A percentile compares a stretch with the other conserved stretches of the same genome.
Evolutionary conservation across 2,888 invertebrate species (phyloP).

Genomic region (Leistus spinibarbis): DNA sequence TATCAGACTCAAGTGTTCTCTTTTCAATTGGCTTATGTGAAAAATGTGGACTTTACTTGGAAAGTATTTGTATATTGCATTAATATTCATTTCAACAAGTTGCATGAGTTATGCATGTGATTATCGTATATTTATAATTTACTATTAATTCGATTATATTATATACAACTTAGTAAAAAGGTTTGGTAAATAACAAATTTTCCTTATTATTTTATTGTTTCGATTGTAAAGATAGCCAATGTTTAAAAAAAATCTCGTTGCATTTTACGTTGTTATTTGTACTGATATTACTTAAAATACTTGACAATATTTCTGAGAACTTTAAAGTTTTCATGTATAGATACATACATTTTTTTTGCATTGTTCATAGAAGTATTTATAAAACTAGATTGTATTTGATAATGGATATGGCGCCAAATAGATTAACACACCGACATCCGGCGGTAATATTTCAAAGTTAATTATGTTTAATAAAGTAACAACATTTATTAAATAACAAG

Average conservation of each 20-base stretch:
- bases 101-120: neutral
- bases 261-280: neutral
- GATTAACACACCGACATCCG: neutral
- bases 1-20: conserved; percentile 20
- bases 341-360: neutral
- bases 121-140: neutral
- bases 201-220: neutral
- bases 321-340: neutral
- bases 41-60: conserved; percentile 19
- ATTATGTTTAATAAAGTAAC: too few species aligned
- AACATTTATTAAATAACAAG: too few species aligned
- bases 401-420: neutral
- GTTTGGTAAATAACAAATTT: too few species aligned
- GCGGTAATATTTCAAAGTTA: neutral
- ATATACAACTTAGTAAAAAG: too few species aligned
- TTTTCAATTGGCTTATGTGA: conserved; percentile 7
- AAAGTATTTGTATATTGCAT: neutral
- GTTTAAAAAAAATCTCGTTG: neutral
- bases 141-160: neutral
- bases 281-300: neutral
- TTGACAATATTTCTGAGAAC: neutral
- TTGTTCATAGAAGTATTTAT: neutral
- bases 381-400: neutral
- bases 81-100: neutral
- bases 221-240: neutral